Percentiles rank a stretch among this genome's conserved stretches.
Evolutionary conservation across 2,888 invertebrate species (phyloP).

Genomic region (Thymelicus acteon): DNA sequence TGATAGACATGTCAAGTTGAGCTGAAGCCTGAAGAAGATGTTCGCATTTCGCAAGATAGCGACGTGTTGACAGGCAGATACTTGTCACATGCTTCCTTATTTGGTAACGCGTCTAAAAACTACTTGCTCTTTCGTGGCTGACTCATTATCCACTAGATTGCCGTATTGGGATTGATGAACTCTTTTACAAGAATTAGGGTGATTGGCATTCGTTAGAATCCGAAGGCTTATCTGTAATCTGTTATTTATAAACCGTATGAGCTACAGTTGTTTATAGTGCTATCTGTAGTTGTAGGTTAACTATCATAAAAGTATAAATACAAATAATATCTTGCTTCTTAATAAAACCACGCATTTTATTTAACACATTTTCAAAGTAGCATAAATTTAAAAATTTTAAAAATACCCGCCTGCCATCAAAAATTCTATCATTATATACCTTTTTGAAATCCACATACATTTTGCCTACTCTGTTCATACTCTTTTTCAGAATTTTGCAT

Average conservation of each 20-base stretch:
- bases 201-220: neutral
- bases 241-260: neutral
- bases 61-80: neutral
- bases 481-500: too few relatives aligned
- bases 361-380: too few relatives aligned
- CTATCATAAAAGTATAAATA: too few relatives aligned
- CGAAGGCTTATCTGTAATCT: neutral
- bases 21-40: neutral
- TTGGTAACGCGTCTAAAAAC: neutral
- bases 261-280: too few relatives aligned
- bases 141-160: neutral
- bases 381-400: too few relatives aligned
- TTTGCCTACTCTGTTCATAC: too few relatives aligned
- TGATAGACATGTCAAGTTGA: neutral
- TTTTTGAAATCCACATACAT: too few relatives aligned
- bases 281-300: too few relatives aligned
- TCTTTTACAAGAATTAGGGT: neutral
- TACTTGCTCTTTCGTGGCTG: slow-evolving; percentile 3
- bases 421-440: too few relatives aligned
- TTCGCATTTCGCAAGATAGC: neutral
- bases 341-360: too few relatives aligned
- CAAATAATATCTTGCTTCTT: too few relatives aligned
- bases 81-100: neutral
- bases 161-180: neutral
- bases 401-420: too few relatives aligned